phyloP scores from a whole-genome alignment of 2,113 vertebrate species.

The Mungos mungo region DNA sequence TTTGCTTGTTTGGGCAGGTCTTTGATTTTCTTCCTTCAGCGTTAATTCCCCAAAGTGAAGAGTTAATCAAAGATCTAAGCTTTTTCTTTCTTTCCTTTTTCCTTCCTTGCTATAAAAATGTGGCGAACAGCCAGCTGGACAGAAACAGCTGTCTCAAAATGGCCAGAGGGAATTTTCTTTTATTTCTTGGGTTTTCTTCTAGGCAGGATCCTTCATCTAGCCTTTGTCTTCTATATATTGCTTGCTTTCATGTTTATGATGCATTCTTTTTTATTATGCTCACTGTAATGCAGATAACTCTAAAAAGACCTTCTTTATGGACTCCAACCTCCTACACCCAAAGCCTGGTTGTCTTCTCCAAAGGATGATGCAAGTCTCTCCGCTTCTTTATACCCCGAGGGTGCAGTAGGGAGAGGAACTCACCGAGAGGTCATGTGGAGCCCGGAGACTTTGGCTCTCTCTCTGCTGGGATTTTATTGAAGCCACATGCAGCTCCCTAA shows the following conservation, averaged over 20 bases:
- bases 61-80: slow-evolving; percentile 17
- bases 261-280: not conserved
- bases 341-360: not conserved
- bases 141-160: slow-evolving; percentile 16
- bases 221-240: not conserved
- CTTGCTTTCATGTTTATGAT: not conserved
- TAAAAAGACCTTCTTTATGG: not conserved
- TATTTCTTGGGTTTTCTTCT: not conserved
- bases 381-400: not conserved
- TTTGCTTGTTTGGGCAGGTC: not conserved
- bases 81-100: slow-evolving; percentile 13
- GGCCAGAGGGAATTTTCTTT: not conserved
- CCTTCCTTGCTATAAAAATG: not conserved
- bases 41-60: not conserved
- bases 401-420: not conserved
- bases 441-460: not conserved
- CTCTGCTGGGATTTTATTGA: not conserved
- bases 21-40: not conserved
- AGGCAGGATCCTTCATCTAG: not conserved
- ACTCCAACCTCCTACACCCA: not conserved
- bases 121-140: not conserved
- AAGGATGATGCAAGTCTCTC: not conserved
- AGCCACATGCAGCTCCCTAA: not conserved
- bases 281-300: not conserved
- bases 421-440: not conserved